Evolutionary conservation across 2,113 vertebrate genomes (phyloP).

Genomic region (Brienomyrus brachyistius): DNA sequence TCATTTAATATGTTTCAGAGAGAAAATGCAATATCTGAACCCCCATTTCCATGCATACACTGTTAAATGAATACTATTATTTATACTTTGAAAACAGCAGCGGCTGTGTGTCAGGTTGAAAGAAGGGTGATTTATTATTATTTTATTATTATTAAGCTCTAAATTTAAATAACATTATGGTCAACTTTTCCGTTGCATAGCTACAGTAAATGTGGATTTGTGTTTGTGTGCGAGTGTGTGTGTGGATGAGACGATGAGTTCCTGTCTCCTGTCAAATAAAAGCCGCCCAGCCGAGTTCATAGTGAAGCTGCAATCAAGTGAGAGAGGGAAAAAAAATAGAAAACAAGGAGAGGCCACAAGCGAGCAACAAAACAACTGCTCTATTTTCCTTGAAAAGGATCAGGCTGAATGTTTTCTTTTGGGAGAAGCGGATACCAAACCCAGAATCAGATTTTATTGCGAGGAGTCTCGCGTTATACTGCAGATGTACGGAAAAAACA

Average conservation of each 20-base stretch:
- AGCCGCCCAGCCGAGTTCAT: neutral
- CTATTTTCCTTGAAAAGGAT: neutral
- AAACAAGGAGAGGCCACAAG: neutral
- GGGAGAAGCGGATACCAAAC: neutral
- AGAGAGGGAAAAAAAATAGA: neutral
- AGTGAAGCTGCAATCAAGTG: neutral
- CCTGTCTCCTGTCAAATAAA: neutral
- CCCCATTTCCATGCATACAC: neutral
- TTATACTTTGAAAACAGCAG: neutral
- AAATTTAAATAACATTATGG: neutral
- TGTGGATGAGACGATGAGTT: neutral
- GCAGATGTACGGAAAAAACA: neutral
- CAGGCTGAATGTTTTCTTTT: neutral
- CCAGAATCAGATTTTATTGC: neutral
- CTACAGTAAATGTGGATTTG: neutral
- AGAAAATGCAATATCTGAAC: neutral
- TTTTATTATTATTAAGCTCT: neutral
- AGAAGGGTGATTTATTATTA: neutral
- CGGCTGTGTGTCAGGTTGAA: neutral
- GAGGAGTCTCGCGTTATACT: neutral
- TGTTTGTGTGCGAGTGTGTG: neutral
- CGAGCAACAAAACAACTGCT: neutral
- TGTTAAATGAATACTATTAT: neutral
- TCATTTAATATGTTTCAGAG: neutral
- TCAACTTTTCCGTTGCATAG: neutral